These are phyloP conservation scores for Noctuana brunneofusca DNA, from an alignment of 2,888 invertebrate species.

Conservation along the genomic window DNA sequence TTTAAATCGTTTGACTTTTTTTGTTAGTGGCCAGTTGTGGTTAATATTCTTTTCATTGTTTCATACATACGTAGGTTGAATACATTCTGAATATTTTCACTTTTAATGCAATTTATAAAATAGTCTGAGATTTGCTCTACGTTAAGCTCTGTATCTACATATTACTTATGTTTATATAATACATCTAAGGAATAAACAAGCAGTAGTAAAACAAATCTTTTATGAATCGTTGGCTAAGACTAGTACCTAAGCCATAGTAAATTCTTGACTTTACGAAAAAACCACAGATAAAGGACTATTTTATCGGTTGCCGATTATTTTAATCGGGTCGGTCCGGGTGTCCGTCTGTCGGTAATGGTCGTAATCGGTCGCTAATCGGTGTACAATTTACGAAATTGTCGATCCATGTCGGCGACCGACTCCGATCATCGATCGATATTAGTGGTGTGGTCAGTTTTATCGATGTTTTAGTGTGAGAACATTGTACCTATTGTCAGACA, in stretches of 20 bases:
- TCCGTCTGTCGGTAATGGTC: conserved; percentile 79
- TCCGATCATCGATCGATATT: conserved; percentile 62
- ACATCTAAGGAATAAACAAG: too few relatives aligned
- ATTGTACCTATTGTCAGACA: not conserved
- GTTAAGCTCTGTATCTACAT: too few relatives aligned
- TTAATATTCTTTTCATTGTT: conserved; percentile 20
- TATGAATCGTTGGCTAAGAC: too few relatives aligned
- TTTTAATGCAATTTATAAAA: too few relatives aligned
- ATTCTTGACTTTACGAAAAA: conserved; percentile 64
- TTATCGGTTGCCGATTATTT: conserved; percentile 80
- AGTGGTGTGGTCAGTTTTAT: conserved; percentile 60
- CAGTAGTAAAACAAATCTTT: too few relatives aligned
- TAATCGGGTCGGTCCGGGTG: conserved; percentile 78
- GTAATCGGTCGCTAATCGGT: conserved; percentile 82
- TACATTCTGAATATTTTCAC: too few relatives aligned
- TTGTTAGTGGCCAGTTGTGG: conserved; percentile 26
- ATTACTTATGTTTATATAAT: too few relatives aligned
- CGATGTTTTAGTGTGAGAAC: conserved; percentile 43
- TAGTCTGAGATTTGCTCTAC: too few relatives aligned
- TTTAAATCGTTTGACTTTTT: conserved; percentile 48
- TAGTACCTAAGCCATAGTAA: too few relatives aligned
- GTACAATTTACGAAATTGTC: conserved; percentile 82
- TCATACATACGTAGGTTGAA: too few relatives aligned
- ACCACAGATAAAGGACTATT: conserved; percentile 65
- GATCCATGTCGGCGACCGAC: conserved; percentile 78